A percentile compares a stretch with the other conserved stretches of the same genome.
Conservation (phyloP, 92 coral and sea anemone genomes). For the Hydrozoanthus gracilis region DNA sequence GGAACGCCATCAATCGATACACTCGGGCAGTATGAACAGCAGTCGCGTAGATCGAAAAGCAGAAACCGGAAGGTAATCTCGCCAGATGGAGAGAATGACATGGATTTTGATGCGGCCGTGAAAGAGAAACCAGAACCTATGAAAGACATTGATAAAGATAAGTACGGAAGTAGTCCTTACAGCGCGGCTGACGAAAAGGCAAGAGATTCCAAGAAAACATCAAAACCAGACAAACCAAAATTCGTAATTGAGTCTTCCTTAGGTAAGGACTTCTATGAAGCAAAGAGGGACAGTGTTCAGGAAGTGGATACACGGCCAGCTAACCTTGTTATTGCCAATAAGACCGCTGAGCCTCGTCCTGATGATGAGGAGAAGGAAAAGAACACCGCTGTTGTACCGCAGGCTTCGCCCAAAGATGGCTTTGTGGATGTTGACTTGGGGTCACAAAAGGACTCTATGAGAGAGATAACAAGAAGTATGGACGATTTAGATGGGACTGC, state of each 20-base stretch:
- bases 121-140: constrained; percentile 44
- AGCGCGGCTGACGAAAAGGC: constrained; percentile 65
- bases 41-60: constrained; percentile 82
- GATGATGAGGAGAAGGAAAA: constrained; percentile 40
- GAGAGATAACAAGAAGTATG: constrained; percentile 72
- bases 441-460: constrained; percentile 69
- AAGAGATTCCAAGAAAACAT: constrained; percentile 63
- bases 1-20: constrained; percentile 78
- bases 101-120: constrained; percentile 53
- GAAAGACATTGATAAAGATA: constrained; percentile 73
- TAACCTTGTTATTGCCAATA: constrained; percentile 80
- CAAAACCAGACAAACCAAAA: constrained; percentile 84
- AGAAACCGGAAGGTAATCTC: constrained; percentile 83
- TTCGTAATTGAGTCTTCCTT: constrained; percentile 88
- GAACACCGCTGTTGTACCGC: constrained; percentile 47
- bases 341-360: constrained; percentile 45
- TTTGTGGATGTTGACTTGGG: constrained; percentile 81
- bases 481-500: constrained; percentile 88
- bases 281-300: constrained; percentile 70
- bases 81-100: constrained; percentile 83
- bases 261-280: constrained; percentile 82
- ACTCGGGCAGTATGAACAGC: constrained; percentile 88
- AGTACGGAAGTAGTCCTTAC: constrained; percentile 69
- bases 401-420: constrained; percentile 34
- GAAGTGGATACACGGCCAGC: constrained; percentile 59